A percentile compares a stretch with the other conserved stretches of the same genome.
These are phyloP conservation scores for Nymphalis c-album DNA, from an alignment of 2,888 invertebrate genomes.

Conservation along the genomic window DNA sequence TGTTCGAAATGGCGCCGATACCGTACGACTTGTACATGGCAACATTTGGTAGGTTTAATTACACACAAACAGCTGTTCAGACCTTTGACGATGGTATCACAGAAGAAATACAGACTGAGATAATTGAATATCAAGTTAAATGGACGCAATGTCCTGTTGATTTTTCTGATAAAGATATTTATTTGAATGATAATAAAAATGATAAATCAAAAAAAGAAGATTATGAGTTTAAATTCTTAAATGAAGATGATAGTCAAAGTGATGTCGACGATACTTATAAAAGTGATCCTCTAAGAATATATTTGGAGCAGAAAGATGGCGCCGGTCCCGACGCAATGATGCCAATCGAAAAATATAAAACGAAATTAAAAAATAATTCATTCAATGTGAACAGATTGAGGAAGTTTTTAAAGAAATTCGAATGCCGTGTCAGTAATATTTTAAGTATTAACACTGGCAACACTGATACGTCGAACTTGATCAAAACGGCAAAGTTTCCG, in stretches of 20 bases:
- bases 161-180: conserved; percentile 62
- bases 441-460: conserved; percentile 57
- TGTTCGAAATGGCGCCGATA: conserved; percentile 77
- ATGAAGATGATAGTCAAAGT: conserved; percentile 40
- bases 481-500: conserved; percentile 54
- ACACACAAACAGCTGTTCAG: conserved; percentile 65
- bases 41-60: conserved; percentile 69
- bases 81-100: conserved; percentile 72
- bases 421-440: conserved; percentile 57
- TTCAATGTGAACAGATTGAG: conserved; percentile 53
- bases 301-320: conserved; percentile 73
- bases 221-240: conserved; percentile 50
- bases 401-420: conserved; percentile 64
- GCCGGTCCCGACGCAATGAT: conserved; percentile 61
- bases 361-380: conserved; percentile 57
- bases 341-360: conserved; percentile 59
- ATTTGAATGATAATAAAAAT: conserved; percentile 43
- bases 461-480: conserved; percentile 49
- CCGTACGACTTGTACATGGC: conserved; percentile 74
- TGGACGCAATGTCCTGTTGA: conserved; percentile 74
- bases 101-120: conserved; percentile 70
- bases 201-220: conserved; percentile 40
- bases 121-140: conserved; percentile 53
- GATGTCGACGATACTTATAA: conserved; percentile 53
- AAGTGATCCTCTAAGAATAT: conserved; percentile 61